A percentile compares a stretch with the other conserved stretches of the same genome.
Evolutionary conservation across 2,113 vertebrate genomes (phyloP).

Genomic region (Eira barbara): DNA sequence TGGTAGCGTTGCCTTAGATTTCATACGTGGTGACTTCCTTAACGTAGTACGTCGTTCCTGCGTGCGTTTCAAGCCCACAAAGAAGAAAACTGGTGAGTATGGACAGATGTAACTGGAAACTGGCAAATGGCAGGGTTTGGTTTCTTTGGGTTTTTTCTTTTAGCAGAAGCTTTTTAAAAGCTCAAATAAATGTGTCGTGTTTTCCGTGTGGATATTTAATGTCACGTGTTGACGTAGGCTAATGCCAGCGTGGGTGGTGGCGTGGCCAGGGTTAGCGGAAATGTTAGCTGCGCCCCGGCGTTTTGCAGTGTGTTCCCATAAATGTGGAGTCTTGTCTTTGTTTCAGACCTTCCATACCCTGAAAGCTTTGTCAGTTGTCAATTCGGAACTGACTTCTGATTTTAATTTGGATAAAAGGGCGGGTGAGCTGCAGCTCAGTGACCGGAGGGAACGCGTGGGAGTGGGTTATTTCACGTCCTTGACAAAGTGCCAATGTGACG

Average conservation of each 20-base stretch:
- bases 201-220: neutral
- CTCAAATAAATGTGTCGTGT: neutral
- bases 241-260: no score
- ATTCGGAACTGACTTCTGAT: neutral
- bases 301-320: neutral
- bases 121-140: neutral
- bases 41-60: slow-evolving; percentile 90
- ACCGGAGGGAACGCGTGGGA: neutral
- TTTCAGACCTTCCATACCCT: neutral
- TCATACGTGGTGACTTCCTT: slow-evolving; percentile 77
- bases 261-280: neutral
- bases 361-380: neutral
- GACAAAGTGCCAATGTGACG: neutral
- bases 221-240: neutral
- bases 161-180: neutral
- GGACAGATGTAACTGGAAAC: neutral
- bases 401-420: neutral
- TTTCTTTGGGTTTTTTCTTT: neutral
- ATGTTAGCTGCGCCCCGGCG: neutral
- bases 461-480: neutral
- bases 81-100: slow-evolving; percentile 97
- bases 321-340: neutral
- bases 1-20: fast-evolving
- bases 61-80: slow-evolving; percentile 97
- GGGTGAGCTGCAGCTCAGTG: neutral